Conservation (phyloP, 2,797 vertebrate genomes). For the Fistularia tabacaria region DNA sequence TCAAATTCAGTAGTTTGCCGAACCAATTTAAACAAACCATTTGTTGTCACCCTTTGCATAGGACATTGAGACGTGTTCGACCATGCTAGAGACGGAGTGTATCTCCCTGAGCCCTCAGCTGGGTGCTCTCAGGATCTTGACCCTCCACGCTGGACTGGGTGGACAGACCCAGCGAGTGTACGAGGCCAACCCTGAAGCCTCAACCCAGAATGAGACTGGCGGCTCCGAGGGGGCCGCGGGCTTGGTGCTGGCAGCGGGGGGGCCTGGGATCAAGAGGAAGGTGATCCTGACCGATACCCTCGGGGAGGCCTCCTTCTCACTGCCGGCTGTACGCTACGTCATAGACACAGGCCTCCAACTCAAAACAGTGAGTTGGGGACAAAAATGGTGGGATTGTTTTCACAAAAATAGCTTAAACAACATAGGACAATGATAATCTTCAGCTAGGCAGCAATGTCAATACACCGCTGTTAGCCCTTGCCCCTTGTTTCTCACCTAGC, state of each 20-base stretch:
- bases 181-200: constrained; percentile 53
- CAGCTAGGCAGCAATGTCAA: too few relatives aligned
- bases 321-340: constrained; percentile 79
- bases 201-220: background rate
- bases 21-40: too few relatives aligned
- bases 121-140: constrained; percentile 73
- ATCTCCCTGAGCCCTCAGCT: constrained; percentile 73
- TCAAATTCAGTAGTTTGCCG: too few relatives aligned
- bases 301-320: constrained; percentile 87
- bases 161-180: constrained; percentile 78
- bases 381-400: too few relatives aligned
- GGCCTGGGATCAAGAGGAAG: constrained; percentile 53
- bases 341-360: constrained; percentile 88
- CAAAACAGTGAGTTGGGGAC: constrained; percentile 78
- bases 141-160: constrained; percentile 74
- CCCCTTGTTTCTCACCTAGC: too few relatives aligned
- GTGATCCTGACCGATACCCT: constrained; percentile 81
- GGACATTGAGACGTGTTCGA: constrained; percentile 79
- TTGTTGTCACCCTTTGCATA: constrained; percentile 36
- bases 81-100: constrained; percentile 75
- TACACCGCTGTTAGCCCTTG: too few relatives aligned
- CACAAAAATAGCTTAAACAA: too few relatives aligned
- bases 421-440: too few relatives aligned
- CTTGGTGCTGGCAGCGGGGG: constrained; percentile 8
- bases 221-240: background rate